These are phyloP conservation scores for Aphis gossypii DNA, from an alignment of 1,140 invertebrate species.

Conservation along the genomic window DNA sequence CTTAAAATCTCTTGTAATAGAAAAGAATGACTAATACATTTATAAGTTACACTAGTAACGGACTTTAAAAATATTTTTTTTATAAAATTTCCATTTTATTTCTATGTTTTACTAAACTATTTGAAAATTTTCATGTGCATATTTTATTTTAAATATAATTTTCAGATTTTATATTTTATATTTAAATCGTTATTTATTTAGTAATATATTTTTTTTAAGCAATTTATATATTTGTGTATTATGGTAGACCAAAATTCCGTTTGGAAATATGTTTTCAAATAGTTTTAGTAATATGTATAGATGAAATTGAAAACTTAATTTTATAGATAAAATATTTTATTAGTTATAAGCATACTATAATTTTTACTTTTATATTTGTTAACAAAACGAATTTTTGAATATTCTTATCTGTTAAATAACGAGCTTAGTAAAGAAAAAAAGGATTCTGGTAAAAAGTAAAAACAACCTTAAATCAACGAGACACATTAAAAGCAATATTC, in stretches of 20 bases:
- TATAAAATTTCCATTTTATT: not conserved
- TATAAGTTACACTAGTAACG: not conserved
- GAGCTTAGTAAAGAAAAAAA: slow-evolving; percentile 28
- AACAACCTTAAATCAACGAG: not conserved
- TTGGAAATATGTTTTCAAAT: not conserved
- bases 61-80: not conserved
- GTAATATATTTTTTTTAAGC: not conserved
- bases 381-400: not conserved
- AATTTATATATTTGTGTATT: not conserved
- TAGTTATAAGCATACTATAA: too few species aligned
- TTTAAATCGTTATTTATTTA: not conserved
- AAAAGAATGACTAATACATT: not conserved
- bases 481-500: not conserved
- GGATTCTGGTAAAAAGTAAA: not conserved
- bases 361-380: slow-evolving; percentile 13
- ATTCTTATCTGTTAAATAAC: not conserved
- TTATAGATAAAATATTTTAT: slow-evolving; percentile 11
- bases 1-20: not conserved
- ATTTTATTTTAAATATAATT: not conserved
- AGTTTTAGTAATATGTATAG: not conserved
- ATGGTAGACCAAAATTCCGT: not conserved
- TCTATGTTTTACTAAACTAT: not conserved
- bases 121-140: not conserved
- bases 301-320: not conserved
- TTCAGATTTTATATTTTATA: not conserved